A percentile compares a stretch with the other conserved stretches of the same genome.
These are phyloP conservation scores for Aradophagus sp. DNA, from an alignment of 1,140 invertebrate genomes.

Conservation along the genomic window DNA sequence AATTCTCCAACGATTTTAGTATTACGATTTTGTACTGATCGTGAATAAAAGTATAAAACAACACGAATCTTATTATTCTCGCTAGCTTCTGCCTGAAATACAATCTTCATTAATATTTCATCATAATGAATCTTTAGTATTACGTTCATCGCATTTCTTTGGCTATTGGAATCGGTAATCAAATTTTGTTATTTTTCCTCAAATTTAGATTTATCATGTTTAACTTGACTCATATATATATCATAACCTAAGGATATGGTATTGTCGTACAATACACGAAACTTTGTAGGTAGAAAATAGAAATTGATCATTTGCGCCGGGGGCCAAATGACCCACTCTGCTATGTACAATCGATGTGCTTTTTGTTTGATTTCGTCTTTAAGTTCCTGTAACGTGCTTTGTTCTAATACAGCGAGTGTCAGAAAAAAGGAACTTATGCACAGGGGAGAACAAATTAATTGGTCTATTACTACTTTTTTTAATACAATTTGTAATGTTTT, in stretches of 20 bases:
- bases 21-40: conserved; percentile 45
- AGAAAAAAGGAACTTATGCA: conserved; percentile 88
- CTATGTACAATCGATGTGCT: conserved; percentile 85
- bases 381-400: conserved; percentile 78
- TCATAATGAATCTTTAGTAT: too few relatives aligned
- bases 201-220: conserved; percentile 75
- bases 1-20: conserved; percentile 30
- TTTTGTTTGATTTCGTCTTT: conserved; percentile 85
- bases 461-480: conserved; percentile 92
- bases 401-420: conserved; percentile 84
- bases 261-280: conserved; percentile 93
- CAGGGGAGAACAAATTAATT: conserved; percentile 90
- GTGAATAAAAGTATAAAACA: conserved; percentile 43
- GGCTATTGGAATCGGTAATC: background rate
- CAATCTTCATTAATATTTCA: too few relatives aligned
- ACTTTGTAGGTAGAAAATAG: conserved; percentile 88
- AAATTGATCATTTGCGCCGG: conserved; percentile 91
- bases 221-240: conserved; percentile 93
- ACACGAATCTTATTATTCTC: background rate
- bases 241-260: conserved; percentile 93
- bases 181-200: conserved; percentile 8
- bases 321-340: conserved; percentile 89
- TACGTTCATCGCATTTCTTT: too few relatives aligned
- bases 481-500: conserved; percentile 80
- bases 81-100: conserved; percentile 10